Percentiles rank a stretch among this genome's conserved stretches.
These are phyloP conservation scores for Dendrocincla tyrannina DNA, from an alignment of 2,797 vertebrate species.

Conservation along the genomic window DNA sequence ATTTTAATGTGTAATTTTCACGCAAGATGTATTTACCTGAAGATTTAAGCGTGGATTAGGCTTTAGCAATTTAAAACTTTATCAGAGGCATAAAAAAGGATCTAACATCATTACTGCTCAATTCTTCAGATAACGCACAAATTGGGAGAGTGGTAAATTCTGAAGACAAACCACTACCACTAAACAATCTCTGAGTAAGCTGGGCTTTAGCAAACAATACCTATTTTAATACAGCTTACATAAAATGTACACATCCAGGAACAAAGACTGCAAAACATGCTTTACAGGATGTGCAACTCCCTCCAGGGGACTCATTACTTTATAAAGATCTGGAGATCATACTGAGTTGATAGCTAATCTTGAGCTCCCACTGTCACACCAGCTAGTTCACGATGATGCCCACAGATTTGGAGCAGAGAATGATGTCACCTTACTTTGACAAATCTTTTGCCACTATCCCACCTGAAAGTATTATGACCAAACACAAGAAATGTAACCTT, in stretches of 20 bases:
- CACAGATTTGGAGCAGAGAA: background rate
- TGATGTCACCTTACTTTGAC: background rate
- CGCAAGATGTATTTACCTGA: background rate
- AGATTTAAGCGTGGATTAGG: background rate
- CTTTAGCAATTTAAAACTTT: background rate
- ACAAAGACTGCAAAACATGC: background rate
- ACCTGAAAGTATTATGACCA: background rate
- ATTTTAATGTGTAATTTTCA: background rate
- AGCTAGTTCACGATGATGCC: background rate
- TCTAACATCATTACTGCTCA: background rate
- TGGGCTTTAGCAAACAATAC: background rate
- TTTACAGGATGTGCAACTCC: background rate
- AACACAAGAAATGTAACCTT: background rate
- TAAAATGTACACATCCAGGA: background rate
- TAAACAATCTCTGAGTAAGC: background rate
- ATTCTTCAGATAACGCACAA: background rate
- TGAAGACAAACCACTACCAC: background rate
- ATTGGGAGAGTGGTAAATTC: background rate
- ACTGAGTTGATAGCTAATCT: background rate
- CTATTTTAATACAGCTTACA: background rate
- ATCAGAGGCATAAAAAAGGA: background rate
- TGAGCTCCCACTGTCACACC: background rate
- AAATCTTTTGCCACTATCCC: background rate
- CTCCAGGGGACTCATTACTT: background rate
- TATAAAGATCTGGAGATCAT: background rate